These are phyloP conservation scores for Zygaena filipendulae DNA, from an alignment of 2,888 invertebrate genomes.

Conservation along the genomic window DNA sequence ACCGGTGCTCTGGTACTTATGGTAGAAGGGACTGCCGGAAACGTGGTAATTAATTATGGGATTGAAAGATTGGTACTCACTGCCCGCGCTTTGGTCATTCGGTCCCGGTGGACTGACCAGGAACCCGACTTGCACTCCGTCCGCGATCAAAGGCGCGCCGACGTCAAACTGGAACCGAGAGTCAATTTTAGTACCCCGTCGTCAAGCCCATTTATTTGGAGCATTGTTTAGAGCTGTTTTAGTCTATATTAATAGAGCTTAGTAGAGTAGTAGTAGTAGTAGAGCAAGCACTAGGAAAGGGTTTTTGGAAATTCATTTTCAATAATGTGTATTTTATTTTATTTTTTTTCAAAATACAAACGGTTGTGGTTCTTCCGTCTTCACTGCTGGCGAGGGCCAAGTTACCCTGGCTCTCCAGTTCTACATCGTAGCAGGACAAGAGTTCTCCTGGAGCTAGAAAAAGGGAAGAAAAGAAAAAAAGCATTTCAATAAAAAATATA, in stretches of 20 bases:
- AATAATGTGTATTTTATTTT: too few species aligned
- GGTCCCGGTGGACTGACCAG: slow-evolving; percentile 14
- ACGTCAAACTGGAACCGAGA: slow-evolving; percentile 32
- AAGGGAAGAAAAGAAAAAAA: not conserved
- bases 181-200: too few species aligned
- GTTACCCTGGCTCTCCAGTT: slow-evolving; percentile 11
- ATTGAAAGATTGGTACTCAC: slow-evolving; percentile 23
- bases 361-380: too few species aligned
- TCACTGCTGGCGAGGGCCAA: slow-evolving; percentile 15
- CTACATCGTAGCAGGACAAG: slow-evolving; percentile 21
- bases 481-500: not conserved
- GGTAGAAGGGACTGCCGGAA: too few species aligned
- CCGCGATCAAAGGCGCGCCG: slow-evolving; percentile 33
- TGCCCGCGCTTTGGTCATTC: slow-evolving; percentile 2
- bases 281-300: too few species aligned
- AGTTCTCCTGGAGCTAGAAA: slow-evolving; percentile 27
- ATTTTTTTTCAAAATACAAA: too few species aligned
- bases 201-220: slow-evolving; percentile 1
- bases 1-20: too few species aligned
- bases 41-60: too few species aligned
- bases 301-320: too few species aligned
- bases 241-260: too few species aligned
- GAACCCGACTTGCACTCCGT: slow-evolving; percentile 28
- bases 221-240: too few species aligned
- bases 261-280: too few species aligned